Percentiles rank a stretch among this genome's conserved stretches.
Conservation (phyloP, 2,797 vertebrate species). For the Holocentrus rufus region DNA sequence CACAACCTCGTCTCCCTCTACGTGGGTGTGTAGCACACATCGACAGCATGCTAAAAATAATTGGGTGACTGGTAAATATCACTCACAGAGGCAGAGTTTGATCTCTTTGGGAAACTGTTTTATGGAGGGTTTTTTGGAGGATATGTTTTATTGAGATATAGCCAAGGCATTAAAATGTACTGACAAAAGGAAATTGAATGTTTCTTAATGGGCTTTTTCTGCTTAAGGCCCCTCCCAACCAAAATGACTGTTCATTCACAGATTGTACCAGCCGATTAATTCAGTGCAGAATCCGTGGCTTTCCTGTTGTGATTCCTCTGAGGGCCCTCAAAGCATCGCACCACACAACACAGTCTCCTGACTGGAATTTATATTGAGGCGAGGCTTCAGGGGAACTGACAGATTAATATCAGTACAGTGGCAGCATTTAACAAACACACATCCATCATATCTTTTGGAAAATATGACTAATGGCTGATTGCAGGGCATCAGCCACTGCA, state of each 20-base stretch:
- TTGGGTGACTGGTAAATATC: constrained; percentile 78
- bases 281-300: constrained; percentile 50
- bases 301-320: constrained; percentile 68
- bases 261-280: constrained; percentile 70
- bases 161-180: constrained; percentile 47
- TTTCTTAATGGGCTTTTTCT: constrained; percentile 64
- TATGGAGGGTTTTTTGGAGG: constrained; percentile 55
- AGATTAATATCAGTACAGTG: constrained; percentile 69
- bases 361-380: constrained; percentile 60
- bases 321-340: constrained; percentile 66
- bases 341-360: constrained; percentile 56
- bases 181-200: constrained; percentile 53
- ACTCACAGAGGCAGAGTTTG: constrained; percentile 66
- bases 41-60: constrained; percentile 76
- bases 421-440: constrained; percentile 65
- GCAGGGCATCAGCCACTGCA: constrained; percentile 46
- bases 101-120: constrained; percentile 62
- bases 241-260: constrained; percentile 63
- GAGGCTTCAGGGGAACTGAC: constrained; percentile 65
- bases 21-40: constrained; percentile 61
- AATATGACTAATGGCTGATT: constrained; percentile 59
- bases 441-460: constrained; percentile 66
- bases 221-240: constrained; percentile 42
- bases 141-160: constrained; percentile 55
- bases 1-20: constrained; percentile 56